Evolutionary conservation across 2,888 invertebrate species (phyloP), one percentile per base, ranked within the genome.

Genomic region (Penaeus monodon): DNA sequence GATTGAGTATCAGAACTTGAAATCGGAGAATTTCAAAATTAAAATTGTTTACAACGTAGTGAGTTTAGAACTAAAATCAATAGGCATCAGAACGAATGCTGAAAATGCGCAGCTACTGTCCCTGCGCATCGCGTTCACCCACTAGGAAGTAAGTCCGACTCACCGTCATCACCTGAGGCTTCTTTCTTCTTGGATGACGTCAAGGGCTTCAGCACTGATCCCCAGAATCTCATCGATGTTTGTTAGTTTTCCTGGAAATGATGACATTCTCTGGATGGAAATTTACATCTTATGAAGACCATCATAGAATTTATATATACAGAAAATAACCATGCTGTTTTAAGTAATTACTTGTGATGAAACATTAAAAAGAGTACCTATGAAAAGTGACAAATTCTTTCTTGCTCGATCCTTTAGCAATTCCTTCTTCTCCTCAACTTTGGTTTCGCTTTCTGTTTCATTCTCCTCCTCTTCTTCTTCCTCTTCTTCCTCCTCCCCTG

Each of bases 141-240:
- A 57, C 10, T 17, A 17, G 2, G 17, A 57, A 14, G 3, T 4
- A 20, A 57, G 57, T 57, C 17, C 14, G 57, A 27, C 85, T 81
- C 65, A 88, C 88, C 88, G 63, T 82, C 88, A 81, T 81, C 82
- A 66, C 68, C 70, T 29, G 81, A 12, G 63, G n/a, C 68, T 65
- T 57, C 44, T 33, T 33, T 73, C 83, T 83, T 83, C 68, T 65
- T 65, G 20, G 64, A 57, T 77, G 79, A 38, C n/a, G 84, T 86
- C 38, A 90, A 77, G 10, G 90, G 90, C 49, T 85, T 80, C 12
- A 90, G 85, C 0, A 90, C 90, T 12, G 86, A 73, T n/a, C n/a
- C 90, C 88, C 80, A 90, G 44, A 65, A 90, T 90, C 24, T 90
- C 90, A 74, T 90, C 90, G 20, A 90, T 90, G 44, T 90, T 90